phyloP scores from a whole-genome alignment of 2,888 invertebrate genomes.

The Acronicta leporina region DNA sequence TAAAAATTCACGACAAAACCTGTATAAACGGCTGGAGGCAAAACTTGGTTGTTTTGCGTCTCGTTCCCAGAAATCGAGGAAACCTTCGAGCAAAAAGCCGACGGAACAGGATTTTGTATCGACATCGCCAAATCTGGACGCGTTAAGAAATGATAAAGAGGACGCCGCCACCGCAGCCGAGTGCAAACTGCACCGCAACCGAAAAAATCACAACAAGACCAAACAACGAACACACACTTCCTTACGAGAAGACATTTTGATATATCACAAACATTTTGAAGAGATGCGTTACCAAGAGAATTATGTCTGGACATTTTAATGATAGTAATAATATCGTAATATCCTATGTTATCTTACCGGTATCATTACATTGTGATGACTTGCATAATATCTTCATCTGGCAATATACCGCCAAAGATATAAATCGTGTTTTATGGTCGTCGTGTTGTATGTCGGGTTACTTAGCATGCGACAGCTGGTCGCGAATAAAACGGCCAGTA shows the following conservation, averaged over 20 bases:
- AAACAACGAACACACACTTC: constrained; percentile 59
- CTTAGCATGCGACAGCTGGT: constrained; percentile 63
- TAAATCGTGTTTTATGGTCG: constrained; percentile 51
- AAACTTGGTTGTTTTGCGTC: constrained; percentile 81
- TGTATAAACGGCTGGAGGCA: constrained; percentile 85
- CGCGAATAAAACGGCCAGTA: constrained; percentile 60
- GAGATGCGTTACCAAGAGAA: constrained; percentile 34
- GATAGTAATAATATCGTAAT: constrained; percentile 57
- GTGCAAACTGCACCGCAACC: constrained; percentile 63
- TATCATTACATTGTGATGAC: constrained; percentile 61
- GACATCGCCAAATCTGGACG: constrained; percentile 87
- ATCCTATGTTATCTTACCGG: constrained; percentile 49
- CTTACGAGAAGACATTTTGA: constrained; percentile 64
- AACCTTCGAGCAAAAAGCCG: constrained; percentile 84
- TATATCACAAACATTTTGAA: constrained; percentile 47
- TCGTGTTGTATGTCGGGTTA: constrained; percentile 38
- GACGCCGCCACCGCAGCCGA: constrained; percentile 75
- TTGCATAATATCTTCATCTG: constrained; percentile 67
- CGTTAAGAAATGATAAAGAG: constrained; percentile 87
- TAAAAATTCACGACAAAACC: constrained; percentile 88
- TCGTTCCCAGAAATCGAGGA: constrained; percentile 87
- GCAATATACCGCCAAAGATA: constrained; percentile 43
- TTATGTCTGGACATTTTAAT: constrained; percentile 32
- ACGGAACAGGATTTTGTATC: constrained; percentile 87
- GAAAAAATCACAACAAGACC: constrained; percentile 68